Base-by-base conservation (phyloP, 1,140 invertebrate genomes). In the Dendrolimus kikuchii region DNA sequence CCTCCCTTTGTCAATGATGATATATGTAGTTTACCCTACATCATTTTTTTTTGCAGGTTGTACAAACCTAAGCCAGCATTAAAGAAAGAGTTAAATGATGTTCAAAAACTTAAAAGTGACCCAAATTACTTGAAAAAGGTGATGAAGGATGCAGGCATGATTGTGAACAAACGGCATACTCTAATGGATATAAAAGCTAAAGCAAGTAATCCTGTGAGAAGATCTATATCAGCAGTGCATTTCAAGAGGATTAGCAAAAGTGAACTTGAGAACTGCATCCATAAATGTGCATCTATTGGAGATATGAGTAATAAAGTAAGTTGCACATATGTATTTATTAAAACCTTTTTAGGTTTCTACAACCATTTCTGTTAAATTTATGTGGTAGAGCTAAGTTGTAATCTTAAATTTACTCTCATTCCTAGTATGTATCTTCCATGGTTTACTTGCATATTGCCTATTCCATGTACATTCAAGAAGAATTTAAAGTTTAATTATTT, bases 211-310 rank as follows among this genome's bases (percentile, higher is more conserved):
- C 74, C 74, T 0, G 72, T 83, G 2, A 64, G 83, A 36, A 58
- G 87, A 37, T 88, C 87, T 0, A 82, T 88, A 53, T 88, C 87
- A 5, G 86, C 87, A 7, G 77, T 88, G 5, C 86, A 88, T 59
- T 86, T 88, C 5, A 87, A 86, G 51, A 68, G 74, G 42, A 73
- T 86, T 8, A 75, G 68, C 38, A 78, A 80, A 40, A 74, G 63
- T 46, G 81, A 86, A 52, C 46, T 81, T 0, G 58, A 58, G 3
- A 86, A 86, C 47, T 87, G 83, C 45, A 67, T 86, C 6, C 73
- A 85, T 38, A 84, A 84, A 64, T 86, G 77, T 65, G 72, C 80
- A 7, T 88, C 87, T 0, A 71, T 84, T 2, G 81, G 81, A 8
- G 83, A 83, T 23, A 82, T 85, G 38, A 59, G 87, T 5, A 59